phyloP scores from a whole-genome alignment of 2,888 invertebrate genomes.

The Epirrita christyi region DNA sequence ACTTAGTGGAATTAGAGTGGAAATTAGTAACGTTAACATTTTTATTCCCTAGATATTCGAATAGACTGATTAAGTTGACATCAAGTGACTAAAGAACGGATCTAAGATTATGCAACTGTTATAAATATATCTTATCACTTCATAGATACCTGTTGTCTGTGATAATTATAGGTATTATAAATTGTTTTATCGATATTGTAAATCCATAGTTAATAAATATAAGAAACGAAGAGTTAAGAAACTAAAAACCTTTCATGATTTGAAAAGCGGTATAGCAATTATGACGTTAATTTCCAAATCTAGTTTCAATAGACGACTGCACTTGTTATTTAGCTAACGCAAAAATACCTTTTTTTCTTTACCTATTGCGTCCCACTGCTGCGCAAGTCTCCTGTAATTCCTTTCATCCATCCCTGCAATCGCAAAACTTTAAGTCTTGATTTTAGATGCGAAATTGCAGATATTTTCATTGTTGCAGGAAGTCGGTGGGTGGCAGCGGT shows the following conservation, averaged over 20 bases:
- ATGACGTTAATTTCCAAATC: too few species aligned
- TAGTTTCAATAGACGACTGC: too few species aligned
- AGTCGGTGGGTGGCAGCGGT: too few species aligned
- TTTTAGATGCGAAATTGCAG: constrained; percentile 10
- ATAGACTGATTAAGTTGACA: not conserved
- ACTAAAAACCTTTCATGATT: not conserved
- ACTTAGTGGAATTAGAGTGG: constrained; percentile 51
- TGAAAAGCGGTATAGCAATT: not conserved
- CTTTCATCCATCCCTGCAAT: too few species aligned
- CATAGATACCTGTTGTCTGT: constrained; percentile 10
- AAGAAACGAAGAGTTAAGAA: not conserved
- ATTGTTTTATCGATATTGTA: not conserved
- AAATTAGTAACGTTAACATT: constrained; percentile 56
- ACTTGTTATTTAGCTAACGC: not conserved
- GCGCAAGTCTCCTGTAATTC: too few species aligned
- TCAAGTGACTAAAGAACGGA: constrained; percentile 7
- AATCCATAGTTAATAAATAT: not conserved
- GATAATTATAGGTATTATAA: not conserved
- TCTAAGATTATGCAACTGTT: not conserved
- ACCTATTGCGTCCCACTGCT: too few species aligned
- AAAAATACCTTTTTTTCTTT: too few species aligned
- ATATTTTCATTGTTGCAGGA: too few species aligned
- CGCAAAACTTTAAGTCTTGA: not conserved
- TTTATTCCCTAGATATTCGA: constrained; percentile 25
- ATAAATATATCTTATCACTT: constrained; percentile 22